These are phyloP conservation scores for Synanthedon tipuliformis DNA, from an alignment of 2,888 invertebrate species.

Conservation along the genomic window DNA sequence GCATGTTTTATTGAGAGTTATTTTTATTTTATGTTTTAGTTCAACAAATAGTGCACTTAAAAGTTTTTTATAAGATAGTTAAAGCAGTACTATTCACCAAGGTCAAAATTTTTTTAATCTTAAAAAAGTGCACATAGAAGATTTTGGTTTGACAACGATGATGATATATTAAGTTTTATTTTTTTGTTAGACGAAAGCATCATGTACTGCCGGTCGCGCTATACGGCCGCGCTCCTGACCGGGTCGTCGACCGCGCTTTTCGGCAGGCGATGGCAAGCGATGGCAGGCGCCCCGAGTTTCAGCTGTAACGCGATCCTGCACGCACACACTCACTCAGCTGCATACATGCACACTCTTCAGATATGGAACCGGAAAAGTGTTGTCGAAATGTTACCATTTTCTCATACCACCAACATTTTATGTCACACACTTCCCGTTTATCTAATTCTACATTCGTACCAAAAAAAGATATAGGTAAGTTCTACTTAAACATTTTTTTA, in stretches of 20 bases:
- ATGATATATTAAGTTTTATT: too few relatives aligned
- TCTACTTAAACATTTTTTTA: too few relatives aligned
- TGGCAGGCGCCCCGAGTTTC: slow-evolving; percentile 55
- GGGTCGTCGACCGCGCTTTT: slow-evolving; percentile 65
- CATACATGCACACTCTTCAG: not conserved
- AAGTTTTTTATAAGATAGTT: too few relatives aligned
- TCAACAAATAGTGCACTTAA: too few relatives aligned
- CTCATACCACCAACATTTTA: slow-evolving; percentile 9
- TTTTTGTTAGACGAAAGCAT: slow-evolving; percentile 22
- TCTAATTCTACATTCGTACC: not conserved
- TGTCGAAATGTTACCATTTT: slow-evolving; percentile 26
- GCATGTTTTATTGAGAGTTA: too few relatives aligned
- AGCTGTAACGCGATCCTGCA: slow-evolving; percentile 66
- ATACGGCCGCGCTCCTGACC: slow-evolving; percentile 53
- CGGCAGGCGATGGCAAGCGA: slow-evolving; percentile 42
- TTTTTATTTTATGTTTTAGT: too few relatives aligned
- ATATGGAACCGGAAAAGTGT: slow-evolving; percentile 29
- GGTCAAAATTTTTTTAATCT: too few relatives aligned
- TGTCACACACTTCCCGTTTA: not conserved
- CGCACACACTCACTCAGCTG: slow-evolving; percentile 27
- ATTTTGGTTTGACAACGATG: too few relatives aligned
- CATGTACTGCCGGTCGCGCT: slow-evolving; percentile 25
- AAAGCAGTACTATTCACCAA: too few relatives aligned
- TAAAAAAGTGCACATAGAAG: too few relatives aligned
- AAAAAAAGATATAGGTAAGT: too few relatives aligned